Evolutionary conservation across 2,797 vertebrate species (phyloP).

Genomic region (Coranthus polyacanthus): DNA sequence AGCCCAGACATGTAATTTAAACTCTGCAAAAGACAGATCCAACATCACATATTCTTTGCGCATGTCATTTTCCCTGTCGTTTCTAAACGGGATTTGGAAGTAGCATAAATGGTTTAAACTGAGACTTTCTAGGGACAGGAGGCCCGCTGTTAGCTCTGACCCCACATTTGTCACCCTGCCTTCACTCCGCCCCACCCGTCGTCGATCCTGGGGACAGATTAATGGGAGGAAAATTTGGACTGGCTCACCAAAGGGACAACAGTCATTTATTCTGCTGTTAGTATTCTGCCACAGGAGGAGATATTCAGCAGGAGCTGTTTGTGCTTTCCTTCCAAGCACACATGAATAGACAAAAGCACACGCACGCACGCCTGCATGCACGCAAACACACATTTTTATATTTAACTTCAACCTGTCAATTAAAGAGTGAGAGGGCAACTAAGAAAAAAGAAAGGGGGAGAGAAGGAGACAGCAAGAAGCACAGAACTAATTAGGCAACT

Average conservation of each 20-base stretch:
- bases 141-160: conserved; percentile 79
- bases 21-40: not conserved
- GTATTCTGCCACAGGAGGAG: conserved; percentile 88
- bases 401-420: conserved; percentile 99
- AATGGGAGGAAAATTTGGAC: conserved; percentile 89
- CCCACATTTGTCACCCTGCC: conserved; percentile 60
- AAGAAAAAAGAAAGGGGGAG: conserved; percentile 76
- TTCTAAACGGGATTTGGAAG: conserved; percentile 45
- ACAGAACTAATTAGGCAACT: conserved; percentile 99
- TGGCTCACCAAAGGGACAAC: conserved; percentile 88
- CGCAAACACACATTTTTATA: conserved; percentile 75
- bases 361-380: not conserved
- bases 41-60: not conserved
- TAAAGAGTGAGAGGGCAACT: conserved; percentile 87
- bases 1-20: no score
- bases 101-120: conserved; percentile 44
- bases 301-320: conserved; percentile 87
- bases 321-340: conserved; percentile 30
- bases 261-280: conserved; percentile 92
- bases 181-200: conserved; percentile 69
- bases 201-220: conserved; percentile 87
- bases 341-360: conserved; percentile 1
- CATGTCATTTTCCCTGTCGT: conserved; percentile 2
- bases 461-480: conserved; percentile 89
- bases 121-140: conserved; percentile 41